Percentiles rank a stretch among this genome's conserved stretches.
Conservation (phyloP, 2,113 vertebrate genomes). For the Manacus vitellinus region DNA sequence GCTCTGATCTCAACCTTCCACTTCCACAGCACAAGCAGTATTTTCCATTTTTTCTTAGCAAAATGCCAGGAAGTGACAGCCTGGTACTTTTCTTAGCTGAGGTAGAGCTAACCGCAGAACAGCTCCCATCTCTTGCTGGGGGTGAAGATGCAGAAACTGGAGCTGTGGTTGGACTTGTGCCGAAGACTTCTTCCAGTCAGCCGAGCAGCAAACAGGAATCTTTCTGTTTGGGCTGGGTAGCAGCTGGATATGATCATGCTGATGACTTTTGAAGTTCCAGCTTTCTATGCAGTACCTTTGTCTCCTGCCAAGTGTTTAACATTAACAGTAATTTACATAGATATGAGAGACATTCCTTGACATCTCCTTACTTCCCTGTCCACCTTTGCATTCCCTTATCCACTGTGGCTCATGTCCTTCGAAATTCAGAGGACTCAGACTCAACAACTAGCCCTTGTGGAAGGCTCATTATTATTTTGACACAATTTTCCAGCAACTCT, state of each 20-base stretch:
- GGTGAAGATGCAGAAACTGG: background rate
- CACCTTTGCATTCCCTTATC: background rate
- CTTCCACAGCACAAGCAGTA: background rate
- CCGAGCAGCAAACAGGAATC: background rate
- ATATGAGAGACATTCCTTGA: background rate
- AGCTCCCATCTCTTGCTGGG: rapidly evolving
- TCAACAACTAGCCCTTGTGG: background rate
- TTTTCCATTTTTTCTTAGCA: background rate
- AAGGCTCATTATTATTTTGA: background rate
- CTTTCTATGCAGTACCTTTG: background rate
- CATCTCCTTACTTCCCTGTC: rapidly evolving
- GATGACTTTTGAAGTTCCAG: background rate
- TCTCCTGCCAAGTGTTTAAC: background rate
- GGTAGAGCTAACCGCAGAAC: background rate
- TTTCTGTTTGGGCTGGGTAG: background rate
- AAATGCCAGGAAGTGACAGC: background rate
- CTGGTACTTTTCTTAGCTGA: background rate
- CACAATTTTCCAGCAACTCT: background rate
- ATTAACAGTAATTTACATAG: background rate
- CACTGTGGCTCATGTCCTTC: background rate
- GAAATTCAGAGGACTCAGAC: background rate
- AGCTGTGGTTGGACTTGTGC: background rate
- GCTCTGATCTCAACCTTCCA: background rate
- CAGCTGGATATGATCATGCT: slow-evolving; percentile 1
- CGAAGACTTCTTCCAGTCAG: background rate